Conservation (phyloP, 2,797 vertebrate genomes). For the Cuculus canorus region DNA sequence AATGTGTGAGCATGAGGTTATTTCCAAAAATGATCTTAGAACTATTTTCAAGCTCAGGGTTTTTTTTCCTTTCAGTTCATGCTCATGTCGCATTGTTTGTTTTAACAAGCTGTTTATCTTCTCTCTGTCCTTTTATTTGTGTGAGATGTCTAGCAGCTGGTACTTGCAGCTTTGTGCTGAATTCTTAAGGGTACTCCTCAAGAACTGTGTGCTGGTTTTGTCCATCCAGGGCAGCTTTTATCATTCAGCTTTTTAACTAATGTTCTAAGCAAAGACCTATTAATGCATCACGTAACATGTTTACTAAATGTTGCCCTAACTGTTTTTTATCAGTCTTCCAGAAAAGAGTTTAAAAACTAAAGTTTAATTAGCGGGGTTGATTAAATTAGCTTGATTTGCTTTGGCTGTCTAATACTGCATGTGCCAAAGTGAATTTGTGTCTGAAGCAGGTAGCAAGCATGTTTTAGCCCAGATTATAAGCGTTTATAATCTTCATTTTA, state of each 20-base stretch:
- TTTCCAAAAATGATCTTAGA: background rate
- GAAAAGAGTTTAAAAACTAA: conserved; percentile 21
- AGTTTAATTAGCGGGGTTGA: conserved; percentile 40
- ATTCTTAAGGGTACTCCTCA: background rate
- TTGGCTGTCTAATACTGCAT: conserved; percentile 28
- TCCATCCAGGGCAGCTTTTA: background rate
- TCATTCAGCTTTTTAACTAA: background rate
- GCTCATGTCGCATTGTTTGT: background rate
- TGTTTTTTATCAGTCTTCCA: conserved; percentile 13
- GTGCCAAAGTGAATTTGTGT: conserved; percentile 53
- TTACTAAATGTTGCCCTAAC: background rate
- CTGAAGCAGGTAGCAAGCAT: conserved; percentile 26
- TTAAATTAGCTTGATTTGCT: conserved; percentile 60
- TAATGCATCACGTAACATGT: background rate
- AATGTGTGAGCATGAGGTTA: background rate
- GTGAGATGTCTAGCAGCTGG: background rate
- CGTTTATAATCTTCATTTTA: conserved; percentile 28
- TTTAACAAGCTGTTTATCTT: conserved; percentile 1
- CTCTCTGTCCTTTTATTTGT: background rate
- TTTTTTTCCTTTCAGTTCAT: background rate
- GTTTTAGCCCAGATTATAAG: conserved; percentile 60
- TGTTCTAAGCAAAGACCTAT: background rate
- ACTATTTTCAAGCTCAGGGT: background rate
- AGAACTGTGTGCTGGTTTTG: background rate
- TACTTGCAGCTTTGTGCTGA: background rate